A percentile compares a stretch with the other conserved stretches of the same genome.
These are phyloP conservation scores for Caenorhabditis sp. DNA, from an alignment of 2,888 invertebrate species.

Conservation along the genomic window DNA sequence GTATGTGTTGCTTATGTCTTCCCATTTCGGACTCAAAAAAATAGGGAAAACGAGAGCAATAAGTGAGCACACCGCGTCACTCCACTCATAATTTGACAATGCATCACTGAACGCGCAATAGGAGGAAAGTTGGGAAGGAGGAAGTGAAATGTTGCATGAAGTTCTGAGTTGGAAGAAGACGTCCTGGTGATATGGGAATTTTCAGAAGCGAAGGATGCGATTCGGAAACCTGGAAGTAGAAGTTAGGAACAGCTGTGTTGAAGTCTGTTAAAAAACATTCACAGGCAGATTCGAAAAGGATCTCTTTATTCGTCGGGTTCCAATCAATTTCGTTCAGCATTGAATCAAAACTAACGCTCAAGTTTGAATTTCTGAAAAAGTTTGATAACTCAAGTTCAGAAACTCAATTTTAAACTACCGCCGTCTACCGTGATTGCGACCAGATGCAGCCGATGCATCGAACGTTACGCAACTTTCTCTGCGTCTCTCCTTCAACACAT, in stretches of 20 bases:
- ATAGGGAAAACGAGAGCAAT: conserved; percentile 13
- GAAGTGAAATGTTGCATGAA: background rate
- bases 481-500: background rate
- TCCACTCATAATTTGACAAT: conserved; percentile 51
- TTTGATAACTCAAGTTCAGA: background rate
- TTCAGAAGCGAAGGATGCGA: background rate
- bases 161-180: background rate
- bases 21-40: conserved; percentile 24
- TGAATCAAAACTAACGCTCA: too few relatives aligned
- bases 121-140: conserved; percentile 2
- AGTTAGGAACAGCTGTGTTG: too few relatives aligned
- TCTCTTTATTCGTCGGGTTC: too few relatives aligned
- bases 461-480: conserved; percentile 23
- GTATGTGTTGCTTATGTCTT: conserved; percentile 55
- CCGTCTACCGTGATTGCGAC: background rate
- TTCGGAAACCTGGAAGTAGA: background rate
- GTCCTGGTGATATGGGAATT: background rate
- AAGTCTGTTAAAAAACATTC: too few relatives aligned
- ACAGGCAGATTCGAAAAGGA: too few relatives aligned
- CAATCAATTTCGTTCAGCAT: too few relatives aligned
- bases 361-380: too few relatives aligned
- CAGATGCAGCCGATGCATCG: conserved; percentile 13
- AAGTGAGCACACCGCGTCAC: conserved; percentile 42
- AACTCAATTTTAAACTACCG: conserved; percentile 7
- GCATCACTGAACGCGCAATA: conserved; percentile 36